Base-by-base conservation (phyloP, 2,797 vertebrate species). In the Meda fulgida region DNA sequence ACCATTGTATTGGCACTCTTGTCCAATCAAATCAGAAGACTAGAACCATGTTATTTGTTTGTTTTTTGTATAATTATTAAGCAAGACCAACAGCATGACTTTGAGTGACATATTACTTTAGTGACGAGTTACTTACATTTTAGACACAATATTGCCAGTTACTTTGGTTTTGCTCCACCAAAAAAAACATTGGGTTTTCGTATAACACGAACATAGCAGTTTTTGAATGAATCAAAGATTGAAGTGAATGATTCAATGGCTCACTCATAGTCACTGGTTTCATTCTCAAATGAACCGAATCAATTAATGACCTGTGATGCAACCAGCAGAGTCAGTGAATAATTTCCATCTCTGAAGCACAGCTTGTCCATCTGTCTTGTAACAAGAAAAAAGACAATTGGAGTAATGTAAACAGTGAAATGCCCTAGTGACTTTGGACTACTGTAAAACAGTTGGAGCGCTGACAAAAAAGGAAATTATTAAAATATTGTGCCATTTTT, bases 401-500 rank as follows among this genome's bases (percentile, higher is more conserved):
- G 13, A 31, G 26, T 16, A 65, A 65, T 8, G 29, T n/a, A 60
- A 26, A n/a, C 29, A 31, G 60, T 29, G 3, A 46, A 72, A 46
- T 5, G 1, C 21, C 31, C 18, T 18, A 26, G 38, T 72, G 38
- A 72, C 10, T 5, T 5, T 73, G 29, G 9, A 75, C 58, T 23
- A 63, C 3, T 66, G 26, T 23, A 55, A 38, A 72, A 81, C 23
- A 77, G 38, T 18, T 38, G 55, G 51, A 79, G 31, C 7, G 26
- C 81, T 82, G 18, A 89, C 8, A 66, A 69, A 38, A 89, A 91
- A 90, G 91, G 48, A 88, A 83, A 89, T 70, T 81, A 91, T 96
- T 97, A 97, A 98, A 98, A 98, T 97, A 97, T 94, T 97, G 95
- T 96, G 95, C 96, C 94, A 91, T 96, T 95, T 97, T 98, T 98